These are phyloP conservation scores for Hemicordylus capensis DNA, from an alignment of 2,113 vertebrate genomes.

Conservation along the genomic window DNA sequence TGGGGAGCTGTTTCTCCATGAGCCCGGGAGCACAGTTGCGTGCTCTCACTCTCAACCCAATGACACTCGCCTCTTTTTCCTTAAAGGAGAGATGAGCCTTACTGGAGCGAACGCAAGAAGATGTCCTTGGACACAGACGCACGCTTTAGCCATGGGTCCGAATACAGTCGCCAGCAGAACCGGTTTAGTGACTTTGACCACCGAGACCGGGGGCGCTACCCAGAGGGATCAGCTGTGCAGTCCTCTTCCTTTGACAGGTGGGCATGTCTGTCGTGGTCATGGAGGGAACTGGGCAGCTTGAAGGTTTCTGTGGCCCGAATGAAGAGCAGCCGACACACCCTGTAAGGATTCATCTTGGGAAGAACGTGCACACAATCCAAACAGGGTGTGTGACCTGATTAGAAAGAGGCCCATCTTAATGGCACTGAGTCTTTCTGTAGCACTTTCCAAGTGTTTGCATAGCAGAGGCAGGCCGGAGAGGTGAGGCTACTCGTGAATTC, in stretches of 20 bases:
- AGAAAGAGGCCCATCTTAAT: background rate
- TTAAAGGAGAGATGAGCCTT: conserved; percentile 88
- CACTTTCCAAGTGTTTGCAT: background rate
- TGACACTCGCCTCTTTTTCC: background rate
- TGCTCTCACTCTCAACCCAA: no score
- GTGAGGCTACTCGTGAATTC: background rate
- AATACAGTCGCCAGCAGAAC: conserved; percentile 89
- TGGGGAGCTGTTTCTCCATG: background rate
- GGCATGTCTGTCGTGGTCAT: background rate
- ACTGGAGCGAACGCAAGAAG: conserved; percentile 95
- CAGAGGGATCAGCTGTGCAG: conserved; percentile 79
- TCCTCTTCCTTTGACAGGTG: conserved; percentile 91
- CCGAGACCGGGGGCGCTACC: conserved; percentile 87
- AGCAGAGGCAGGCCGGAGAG: background rate
- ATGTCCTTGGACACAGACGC: conserved; percentile 86
- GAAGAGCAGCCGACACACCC: no score
- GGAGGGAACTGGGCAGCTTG: background rate
- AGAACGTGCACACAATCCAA: background rate
- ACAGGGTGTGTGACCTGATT: no score
- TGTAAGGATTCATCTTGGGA: background rate
- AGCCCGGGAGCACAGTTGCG: background rate
- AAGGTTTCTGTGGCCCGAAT: background rate
- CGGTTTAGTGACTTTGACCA: conserved; percentile 91
- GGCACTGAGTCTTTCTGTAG: background rate
- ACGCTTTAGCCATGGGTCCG: conserved; percentile 88